Conservation (phyloP, 2,797 vertebrate genomes). For the Sparidentex hasta region DNA sequence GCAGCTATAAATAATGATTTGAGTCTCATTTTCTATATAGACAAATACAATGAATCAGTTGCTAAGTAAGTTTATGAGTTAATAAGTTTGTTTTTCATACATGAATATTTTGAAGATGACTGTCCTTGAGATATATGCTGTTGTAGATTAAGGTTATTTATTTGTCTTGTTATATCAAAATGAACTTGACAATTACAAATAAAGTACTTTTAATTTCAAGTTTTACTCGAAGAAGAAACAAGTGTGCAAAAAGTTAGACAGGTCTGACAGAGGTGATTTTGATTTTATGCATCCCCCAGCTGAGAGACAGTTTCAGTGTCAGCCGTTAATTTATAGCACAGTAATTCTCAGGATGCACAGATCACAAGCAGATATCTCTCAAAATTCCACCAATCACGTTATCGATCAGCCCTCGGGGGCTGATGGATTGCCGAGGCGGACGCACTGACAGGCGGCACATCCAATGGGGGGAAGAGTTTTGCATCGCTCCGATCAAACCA, state of each 20-base stretch:
- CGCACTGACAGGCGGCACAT: constrained; percentile 75
- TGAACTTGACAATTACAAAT: too few species aligned
- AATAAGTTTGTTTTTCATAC: too few species aligned
- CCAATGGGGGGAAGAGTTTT: constrained; percentile 74
- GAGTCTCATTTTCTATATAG: too few species aligned
- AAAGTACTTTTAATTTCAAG: background rate
- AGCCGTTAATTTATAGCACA: constrained; percentile 38
- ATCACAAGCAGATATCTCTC: constrained; percentile 70
- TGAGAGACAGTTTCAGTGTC: constrained; percentile 22
- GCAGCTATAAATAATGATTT: too few species aligned
- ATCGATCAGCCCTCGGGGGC: constrained; percentile 75
- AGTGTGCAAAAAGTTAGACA: background rate
- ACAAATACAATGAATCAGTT: too few species aligned
- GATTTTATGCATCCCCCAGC: background rate
- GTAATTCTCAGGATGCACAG: constrained; percentile 64
- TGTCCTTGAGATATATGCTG: too few species aligned
- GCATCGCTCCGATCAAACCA: constrained; percentile 68
- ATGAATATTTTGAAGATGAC: too few species aligned
- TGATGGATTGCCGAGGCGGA: constrained; percentile 80
- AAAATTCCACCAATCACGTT: constrained; percentile 71
- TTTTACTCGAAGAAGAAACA: background rate
- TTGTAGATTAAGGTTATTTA: too few species aligned
- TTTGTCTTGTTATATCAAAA: too few species aligned
- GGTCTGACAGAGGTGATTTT: background rate
- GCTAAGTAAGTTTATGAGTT: too few species aligned